These are phyloP conservation scores for Echinops telfairi DNA, from an alignment of 2,113 vertebrate species.

Conservation along the genomic window DNA sequence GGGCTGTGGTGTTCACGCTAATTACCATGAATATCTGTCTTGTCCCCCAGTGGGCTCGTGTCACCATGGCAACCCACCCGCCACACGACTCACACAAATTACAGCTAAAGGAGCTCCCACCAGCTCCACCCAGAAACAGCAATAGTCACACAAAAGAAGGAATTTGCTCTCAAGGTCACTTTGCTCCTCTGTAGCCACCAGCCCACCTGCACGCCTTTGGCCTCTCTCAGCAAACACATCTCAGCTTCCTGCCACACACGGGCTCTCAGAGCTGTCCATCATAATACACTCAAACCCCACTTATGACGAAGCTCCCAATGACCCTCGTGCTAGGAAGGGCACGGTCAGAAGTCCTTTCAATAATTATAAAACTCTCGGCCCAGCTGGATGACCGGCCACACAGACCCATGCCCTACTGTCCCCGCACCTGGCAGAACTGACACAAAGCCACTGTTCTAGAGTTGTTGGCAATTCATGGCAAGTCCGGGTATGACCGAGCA, in stretches of 20 bases:
- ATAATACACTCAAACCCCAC: conserved; percentile 60
- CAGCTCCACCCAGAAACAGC: conserved; percentile 15
- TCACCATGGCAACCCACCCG: conserved; percentile 81
- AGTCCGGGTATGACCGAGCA: background rate
- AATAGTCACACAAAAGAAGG: background rate
- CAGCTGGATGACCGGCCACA: background rate
- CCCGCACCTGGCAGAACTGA: fast-evolving
- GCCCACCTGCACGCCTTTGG: conserved; percentile 64
- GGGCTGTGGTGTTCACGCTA: background rate
- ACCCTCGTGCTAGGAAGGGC: conserved; percentile 3
- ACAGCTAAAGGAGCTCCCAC: conserved; percentile 49
- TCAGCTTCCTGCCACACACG: conserved; percentile 69
- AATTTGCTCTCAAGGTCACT: conserved; percentile 78
- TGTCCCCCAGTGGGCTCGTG: conserved; percentile 44
- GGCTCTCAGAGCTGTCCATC: conserved; percentile 75
- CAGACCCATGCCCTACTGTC: fast-evolving
- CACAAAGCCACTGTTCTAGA: background rate
- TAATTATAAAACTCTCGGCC: background rate
- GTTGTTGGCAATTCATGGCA: background rate
- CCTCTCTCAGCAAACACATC: conserved; percentile 65
- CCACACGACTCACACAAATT: conserved; percentile 77
- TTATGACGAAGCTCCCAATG: conserved; percentile 60
- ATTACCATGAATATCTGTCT: conserved; percentile 65
- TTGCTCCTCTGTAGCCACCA: conserved; percentile 61
- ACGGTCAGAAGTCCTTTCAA: conserved; percentile 2